Conservation (phyloP, 1,140 invertebrate genomes). For the Drosophila ogumai region DNA sequence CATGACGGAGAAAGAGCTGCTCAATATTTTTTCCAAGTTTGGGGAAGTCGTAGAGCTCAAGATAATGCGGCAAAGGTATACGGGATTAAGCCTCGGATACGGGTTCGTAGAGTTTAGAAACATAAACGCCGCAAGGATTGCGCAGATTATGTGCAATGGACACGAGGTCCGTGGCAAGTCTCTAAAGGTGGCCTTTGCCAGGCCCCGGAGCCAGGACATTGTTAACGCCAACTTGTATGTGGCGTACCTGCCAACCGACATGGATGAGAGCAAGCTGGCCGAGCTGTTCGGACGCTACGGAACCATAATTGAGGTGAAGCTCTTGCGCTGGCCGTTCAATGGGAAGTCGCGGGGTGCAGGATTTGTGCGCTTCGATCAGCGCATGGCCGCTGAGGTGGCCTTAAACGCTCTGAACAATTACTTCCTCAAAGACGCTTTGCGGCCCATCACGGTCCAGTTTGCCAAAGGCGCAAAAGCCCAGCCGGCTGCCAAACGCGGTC, state of each 20-base stretch:
- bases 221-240: slow-evolving; percentile 28
- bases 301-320: slow-evolving; percentile 7
- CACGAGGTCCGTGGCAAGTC: slow-evolving; percentile 28
- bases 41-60: slow-evolving; percentile 6
- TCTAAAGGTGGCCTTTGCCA: slow-evolving; percentile 34
- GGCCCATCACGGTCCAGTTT: slow-evolving; percentile 7
- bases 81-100: slow-evolving; percentile 15
- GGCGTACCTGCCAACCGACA: background rate
- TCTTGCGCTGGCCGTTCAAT: slow-evolving; percentile 10
- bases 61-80: background rate
- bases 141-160: background rate
- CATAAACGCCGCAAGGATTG: background rate
- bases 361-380: slow-evolving; percentile 29
- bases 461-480: background rate
- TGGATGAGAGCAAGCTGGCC: slow-evolving; percentile 1
- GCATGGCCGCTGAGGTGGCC: slow-evolving; percentile 13
- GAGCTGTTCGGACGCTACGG: slow-evolving; percentile 23
- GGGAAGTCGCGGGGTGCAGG: slow-evolving; percentile 12
- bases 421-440: no score
- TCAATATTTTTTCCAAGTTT: background rate
- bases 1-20: slow-evolving; percentile 23
- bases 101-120: slow-evolving; percentile 33
- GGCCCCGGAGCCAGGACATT: background rate
- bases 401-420: background rate
- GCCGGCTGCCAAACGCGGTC: background rate